Evolutionary conservation across 2,888 invertebrate species (phyloP), one percentile per base, ranked within the genome.

Genomic region (Neoscelio sp.): DNA sequence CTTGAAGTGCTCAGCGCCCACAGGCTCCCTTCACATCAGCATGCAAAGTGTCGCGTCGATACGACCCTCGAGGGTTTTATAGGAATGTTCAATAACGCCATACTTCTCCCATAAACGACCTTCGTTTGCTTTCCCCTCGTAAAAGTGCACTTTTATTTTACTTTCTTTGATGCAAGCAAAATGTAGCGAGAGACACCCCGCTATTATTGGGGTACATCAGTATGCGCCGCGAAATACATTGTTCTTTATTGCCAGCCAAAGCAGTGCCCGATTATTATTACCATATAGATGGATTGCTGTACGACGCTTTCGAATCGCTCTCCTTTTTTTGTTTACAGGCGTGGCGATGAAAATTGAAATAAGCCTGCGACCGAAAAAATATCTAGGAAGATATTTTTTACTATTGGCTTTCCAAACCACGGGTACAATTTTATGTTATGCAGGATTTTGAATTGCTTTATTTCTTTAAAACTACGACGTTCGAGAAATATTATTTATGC

Each of bases 31-130:
- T 44, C 80, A 79, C 83, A 84, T 85, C 85, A 85, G 83, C 84
- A 83, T 85, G 85, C 83, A 85, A 83, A 85, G 83, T 85, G 83
- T 82, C 82, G 78, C 73, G 67, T 70, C 68, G 76, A 77, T 77
- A 70, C 74, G 73, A 80, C 73, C 52, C 67, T 76, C 76, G 52
- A 82, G 68, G 64, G 44, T 68, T 58, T 80, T 50, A 60, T 70
- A 77, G 77, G 58, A 77, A 80, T 77, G 76, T 73, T 77, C 77
- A 77, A 76, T 77, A 71, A 68, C 65, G 70, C 52, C 64, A 73
- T 58, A 26, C 74, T 52, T 74, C 65, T 65, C 68, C 70, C 67
- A 80, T 80, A 73, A 80, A 65, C 68, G 68, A 70, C 60, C 67
- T 73, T 78, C 65, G 60, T 67, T 71, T 71, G 60, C 60, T 62